phyloP scores from a whole-genome alignment of 2,888 invertebrate species.

The Troides oblongomaculatus region DNA sequence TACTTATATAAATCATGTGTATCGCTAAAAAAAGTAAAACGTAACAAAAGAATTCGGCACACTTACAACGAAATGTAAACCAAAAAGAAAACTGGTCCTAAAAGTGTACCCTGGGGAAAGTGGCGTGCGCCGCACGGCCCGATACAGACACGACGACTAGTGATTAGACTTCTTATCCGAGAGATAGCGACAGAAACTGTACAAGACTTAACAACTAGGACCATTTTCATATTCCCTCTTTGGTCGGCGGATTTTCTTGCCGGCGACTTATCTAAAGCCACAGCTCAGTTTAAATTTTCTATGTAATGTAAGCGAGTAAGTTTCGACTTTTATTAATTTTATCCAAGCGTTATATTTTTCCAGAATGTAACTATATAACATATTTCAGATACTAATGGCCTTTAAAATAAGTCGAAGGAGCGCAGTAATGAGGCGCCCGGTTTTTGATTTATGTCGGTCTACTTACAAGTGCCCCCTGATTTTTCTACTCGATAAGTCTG shows the following conservation, averaged over 20 bases:
- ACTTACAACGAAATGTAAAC: slow-evolving; percentile 78
- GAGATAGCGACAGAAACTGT: slow-evolving; percentile 80
- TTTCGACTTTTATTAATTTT: slow-evolving; percentile 57
- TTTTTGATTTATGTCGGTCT: slow-evolving; percentile 71
- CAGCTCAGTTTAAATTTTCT: slow-evolving; percentile 69
- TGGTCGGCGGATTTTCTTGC: slow-evolving; percentile 71
- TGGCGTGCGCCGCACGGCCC: slow-evolving; percentile 69
- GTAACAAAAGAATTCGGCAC: slow-evolving; percentile 77
- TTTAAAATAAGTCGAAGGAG: slow-evolving; percentile 49
- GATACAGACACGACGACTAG: slow-evolving; percentile 79
- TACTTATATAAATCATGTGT: slow-evolving; percentile 64
- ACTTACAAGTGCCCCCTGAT: slow-evolving; percentile 60
- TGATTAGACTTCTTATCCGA: slow-evolving; percentile 80
- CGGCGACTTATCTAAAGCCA: slow-evolving; percentile 74
- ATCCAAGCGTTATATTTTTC: slow-evolving; percentile 39
- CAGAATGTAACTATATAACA: not conserved
- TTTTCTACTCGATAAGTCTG: slow-evolving; percentile 76
- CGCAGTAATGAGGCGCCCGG: slow-evolving; percentile 71
- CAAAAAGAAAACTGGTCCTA: slow-evolving; percentile 79
- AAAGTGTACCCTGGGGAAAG: slow-evolving; percentile 75
- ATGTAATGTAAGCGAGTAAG: slow-evolving; percentile 64
- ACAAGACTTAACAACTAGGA: slow-evolving; percentile 80
- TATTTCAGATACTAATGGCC: slow-evolving; percentile 29
- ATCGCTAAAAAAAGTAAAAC: slow-evolving; percentile 65
- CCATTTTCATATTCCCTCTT: slow-evolving; percentile 77